Evolutionary conservation across 1,140 invertebrate species (phyloP), one percentile per base, ranked within the genome.

Genomic region (Nasonia vitripennis): DNA sequence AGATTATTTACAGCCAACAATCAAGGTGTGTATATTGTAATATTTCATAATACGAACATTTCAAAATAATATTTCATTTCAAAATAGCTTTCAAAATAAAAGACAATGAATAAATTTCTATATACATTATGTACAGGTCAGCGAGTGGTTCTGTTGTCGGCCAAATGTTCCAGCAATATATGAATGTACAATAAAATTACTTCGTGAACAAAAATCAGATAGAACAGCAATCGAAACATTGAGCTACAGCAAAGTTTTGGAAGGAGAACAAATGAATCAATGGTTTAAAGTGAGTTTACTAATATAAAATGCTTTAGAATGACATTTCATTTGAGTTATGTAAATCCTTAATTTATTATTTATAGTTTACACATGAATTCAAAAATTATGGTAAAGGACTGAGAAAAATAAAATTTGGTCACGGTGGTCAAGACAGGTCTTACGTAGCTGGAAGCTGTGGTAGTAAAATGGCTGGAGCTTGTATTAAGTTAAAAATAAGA

Each of bases 361-460:
- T 83, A 77, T 23, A 93, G 92, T 83, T 91, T 37, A 86, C 75
- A 1, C 88, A 92, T 73, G 88, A 88, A 81, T 93, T 93, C 80
- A 83, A 86, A 85, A 89, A 92, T 12, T 93, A 93, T 86, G 90
- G 90, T 2, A 84, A 87, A 79, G 92, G 92, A 14, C 27, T 93
- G 7, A 90, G 89, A 83, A 88, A 88, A 86, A 90, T 93, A 77
- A 85, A 10, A 31, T 93, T 93, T 83, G 45, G 78, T 20, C 91
- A 93, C 75, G 83, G 88, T 17, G 96, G 95, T 41, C 89, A 89
- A 79, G 95, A 96, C 90, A 92, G 84, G 17, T 93, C 94, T 86
- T 95, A 94, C 92, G 96, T 95, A 95, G 94, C 93, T 83, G 95
- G 95, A 31, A 94, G 95, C 91, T 96, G 95, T 92, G 95, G 96